Conservation (phyloP, 1,140 invertebrate genomes). For the Drosophila willistoni region DNA sequence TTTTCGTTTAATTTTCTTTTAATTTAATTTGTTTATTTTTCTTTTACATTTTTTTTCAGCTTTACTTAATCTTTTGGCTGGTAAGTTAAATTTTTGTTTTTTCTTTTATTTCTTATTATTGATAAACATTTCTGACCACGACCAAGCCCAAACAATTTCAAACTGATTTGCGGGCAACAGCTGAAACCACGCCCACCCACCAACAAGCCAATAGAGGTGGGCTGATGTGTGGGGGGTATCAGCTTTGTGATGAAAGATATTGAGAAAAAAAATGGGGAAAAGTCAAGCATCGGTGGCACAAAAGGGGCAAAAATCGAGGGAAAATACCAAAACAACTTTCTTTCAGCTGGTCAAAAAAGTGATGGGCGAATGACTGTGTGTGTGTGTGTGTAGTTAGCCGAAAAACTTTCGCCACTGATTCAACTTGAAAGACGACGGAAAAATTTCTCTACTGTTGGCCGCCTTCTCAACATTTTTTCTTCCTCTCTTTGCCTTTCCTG, state of each 20-base stretch:
- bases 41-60: conserved; percentile 51
- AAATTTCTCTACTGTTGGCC: conserved; percentile 40
- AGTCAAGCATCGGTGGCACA: conserved; percentile 64
- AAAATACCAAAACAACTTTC: conserved; percentile 63
- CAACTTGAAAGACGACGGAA: conserved; percentile 52
- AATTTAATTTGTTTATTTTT: conserved; percentile 11
- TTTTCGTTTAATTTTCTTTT: background rate
- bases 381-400: conserved; percentile 24
- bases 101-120: conserved; percentile 48
- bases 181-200: conserved; percentile 55
- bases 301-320: conserved; percentile 23
- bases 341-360: conserved; percentile 69
- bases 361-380: conserved; percentile 26
- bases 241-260: conserved; percentile 54
- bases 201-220: conserved; percentile 33
- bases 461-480: conserved; percentile 13
- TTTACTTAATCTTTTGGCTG: conserved; percentile 61
- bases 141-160: conserved; percentile 71
- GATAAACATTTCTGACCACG: conserved; percentile 45
- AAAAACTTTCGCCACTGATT: conserved; percentile 58
- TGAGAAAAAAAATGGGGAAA: conserved; percentile 43
- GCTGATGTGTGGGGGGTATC: conserved; percentile 28
- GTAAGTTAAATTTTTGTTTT: conserved; percentile 52
- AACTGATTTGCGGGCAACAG: conserved; percentile 21
- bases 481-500: background rate